Evolutionary conservation across 1,140 invertebrate species (phyloP), one percentile per base, ranked within the genome.

Genomic region (Lepidurus couesii): DNA sequence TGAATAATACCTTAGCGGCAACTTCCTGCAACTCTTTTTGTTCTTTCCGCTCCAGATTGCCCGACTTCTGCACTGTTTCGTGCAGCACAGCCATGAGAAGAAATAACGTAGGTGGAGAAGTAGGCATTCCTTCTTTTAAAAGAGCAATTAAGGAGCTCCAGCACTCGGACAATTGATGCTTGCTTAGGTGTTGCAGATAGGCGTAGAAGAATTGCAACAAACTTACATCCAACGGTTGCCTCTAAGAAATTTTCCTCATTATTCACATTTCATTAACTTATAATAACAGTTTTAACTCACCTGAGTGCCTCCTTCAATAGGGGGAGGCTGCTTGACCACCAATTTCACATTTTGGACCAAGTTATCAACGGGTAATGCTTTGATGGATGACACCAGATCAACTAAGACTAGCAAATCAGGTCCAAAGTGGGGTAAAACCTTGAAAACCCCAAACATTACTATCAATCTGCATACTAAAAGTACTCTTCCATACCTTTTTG

Each of bases 51-150:
- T 95, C 92, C 82, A 93, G 87, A 7, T 65, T 21, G 89, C 86
- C 75, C 93, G 92, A 80, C 91, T 92, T 81, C 92, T 91, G 82
- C 93, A 96, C 93, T 85, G 95, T 94, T 85, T 96, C 93, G 85
- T 93, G 91, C 2, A 97, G 84, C 79, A 95, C 90, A 65, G 91
- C 91, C 9, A 96, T 84, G 24, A 95, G 85, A 2, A 95, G 85
- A 83, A 97, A 96, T 81, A 94, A 92, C 7, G 93, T 93, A 11
- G 92, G 90, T 10, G 94, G 92, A 75, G 88, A 87, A 7, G 95
- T 84, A 75, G 82, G 85, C 26, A 91, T 85, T 73, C 91, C 90
- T 81, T 97, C 95, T 81, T 90, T 90, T n/a, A 96, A 86, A 43
- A 97, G 87, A n/a, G 89, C 86, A 13, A 93, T 84, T 73, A 97